Percentiles rank a stretch among this genome's conserved stretches.
Conservation (phyloP, 2,888 invertebrate species). For the Pyralis farinalis region DNA sequence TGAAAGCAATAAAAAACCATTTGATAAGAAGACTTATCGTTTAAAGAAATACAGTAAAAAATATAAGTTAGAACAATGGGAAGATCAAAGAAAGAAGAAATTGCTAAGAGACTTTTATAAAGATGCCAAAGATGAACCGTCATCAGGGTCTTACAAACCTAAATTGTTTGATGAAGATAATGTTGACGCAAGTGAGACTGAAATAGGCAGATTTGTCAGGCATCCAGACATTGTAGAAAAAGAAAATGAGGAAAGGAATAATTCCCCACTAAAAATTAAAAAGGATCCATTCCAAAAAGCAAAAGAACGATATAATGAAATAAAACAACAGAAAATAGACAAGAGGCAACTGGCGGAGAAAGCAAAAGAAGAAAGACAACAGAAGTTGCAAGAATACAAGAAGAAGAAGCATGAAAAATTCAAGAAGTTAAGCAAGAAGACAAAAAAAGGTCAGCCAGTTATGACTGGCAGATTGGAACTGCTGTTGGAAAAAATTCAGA, state of each 20-base stretch:
- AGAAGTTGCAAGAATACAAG: conserved; percentile 84
- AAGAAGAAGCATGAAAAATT: conserved; percentile 85
- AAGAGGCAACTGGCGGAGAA: conserved; percentile 69
- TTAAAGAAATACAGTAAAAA: conserved; percentile 86
- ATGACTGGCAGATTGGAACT: conserved; percentile 91
- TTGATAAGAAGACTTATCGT: conserved; percentile 85
- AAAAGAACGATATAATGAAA: conserved; percentile 73
- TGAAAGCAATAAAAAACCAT: conserved; percentile 77
- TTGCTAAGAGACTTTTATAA: conserved; percentile 80
- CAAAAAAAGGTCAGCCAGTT: conserved; percentile 90
- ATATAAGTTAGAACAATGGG: conserved; percentile 85
- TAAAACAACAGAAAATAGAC: conserved; percentile 77
- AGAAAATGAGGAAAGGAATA: conserved; percentile 22
- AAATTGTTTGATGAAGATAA: conserved; percentile 73
- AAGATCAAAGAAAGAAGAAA: conserved; percentile 82
- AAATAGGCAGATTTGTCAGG: conserved; percentile 55
- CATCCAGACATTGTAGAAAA: conserved; percentile 64
- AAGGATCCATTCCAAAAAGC: conserved; percentile 74
- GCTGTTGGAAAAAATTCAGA: conserved; percentile 88
- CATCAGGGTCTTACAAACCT: conserved; percentile 63
- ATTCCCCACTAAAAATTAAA: conserved; percentile 27
- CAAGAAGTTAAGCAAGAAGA: conserved; percentile 88
- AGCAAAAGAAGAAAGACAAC: conserved; percentile 79
- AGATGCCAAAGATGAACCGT: conserved; percentile 71
- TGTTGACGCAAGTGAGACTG: conserved; percentile 36